phyloP scores from a whole-genome alignment of 2,888 invertebrate genomes.

The Carcina quercana region DNA sequence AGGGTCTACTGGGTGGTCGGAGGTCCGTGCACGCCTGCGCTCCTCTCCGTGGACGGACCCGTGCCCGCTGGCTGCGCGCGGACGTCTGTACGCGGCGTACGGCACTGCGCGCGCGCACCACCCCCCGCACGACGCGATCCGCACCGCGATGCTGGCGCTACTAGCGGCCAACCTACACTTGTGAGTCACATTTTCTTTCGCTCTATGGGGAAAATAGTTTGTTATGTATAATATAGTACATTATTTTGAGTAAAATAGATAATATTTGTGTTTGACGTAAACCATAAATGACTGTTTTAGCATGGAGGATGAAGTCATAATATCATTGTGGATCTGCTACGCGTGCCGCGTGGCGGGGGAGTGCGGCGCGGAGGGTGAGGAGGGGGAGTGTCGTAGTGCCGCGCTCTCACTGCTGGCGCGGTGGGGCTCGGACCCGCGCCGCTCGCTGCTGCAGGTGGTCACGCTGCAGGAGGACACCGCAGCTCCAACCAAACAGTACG shows the following conservation, averaged over 20 bases:
- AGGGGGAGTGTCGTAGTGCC: slow-evolving; percentile 13
- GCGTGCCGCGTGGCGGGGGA: slow-evolving; percentile 25
- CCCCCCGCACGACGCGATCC: slow-evolving; percentile 7
- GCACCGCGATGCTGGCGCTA: slow-evolving; percentile 22
- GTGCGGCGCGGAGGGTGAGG: slow-evolving; percentile 3
- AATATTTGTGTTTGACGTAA: neutral
- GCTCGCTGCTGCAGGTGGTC: slow-evolving; percentile 41
- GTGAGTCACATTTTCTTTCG: slow-evolving; percentile 34
- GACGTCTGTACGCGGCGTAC: slow-evolving; percentile 40
- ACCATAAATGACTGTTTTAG: slow-evolving; percentile 22
- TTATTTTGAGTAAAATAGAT: neutral
- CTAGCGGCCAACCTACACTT: slow-evolving; percentile 28
- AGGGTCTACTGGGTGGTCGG: slow-evolving; percentile 33
- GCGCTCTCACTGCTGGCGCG: slow-evolving; percentile 22
- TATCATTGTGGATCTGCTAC: slow-evolving; percentile 49
- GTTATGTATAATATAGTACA: neutral
- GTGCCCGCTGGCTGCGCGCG: slow-evolving; percentile 21
- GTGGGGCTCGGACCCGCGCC: slow-evolving; percentile 36
- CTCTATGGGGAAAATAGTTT: neutral
- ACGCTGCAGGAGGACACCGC: slow-evolving; percentile 30
- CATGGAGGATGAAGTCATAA: slow-evolving; percentile 38
- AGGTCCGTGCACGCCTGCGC: slow-evolving; percentile 22
- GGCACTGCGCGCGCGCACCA: slow-evolving; percentile 23
- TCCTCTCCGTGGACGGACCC: slow-evolving; percentile 28
- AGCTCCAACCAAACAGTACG: slow-evolving; percentile 35